Evolutionary conservation across 2,797 vertebrate genomes (phyloP).

Genomic region (Spinus olivaceus): DNA sequence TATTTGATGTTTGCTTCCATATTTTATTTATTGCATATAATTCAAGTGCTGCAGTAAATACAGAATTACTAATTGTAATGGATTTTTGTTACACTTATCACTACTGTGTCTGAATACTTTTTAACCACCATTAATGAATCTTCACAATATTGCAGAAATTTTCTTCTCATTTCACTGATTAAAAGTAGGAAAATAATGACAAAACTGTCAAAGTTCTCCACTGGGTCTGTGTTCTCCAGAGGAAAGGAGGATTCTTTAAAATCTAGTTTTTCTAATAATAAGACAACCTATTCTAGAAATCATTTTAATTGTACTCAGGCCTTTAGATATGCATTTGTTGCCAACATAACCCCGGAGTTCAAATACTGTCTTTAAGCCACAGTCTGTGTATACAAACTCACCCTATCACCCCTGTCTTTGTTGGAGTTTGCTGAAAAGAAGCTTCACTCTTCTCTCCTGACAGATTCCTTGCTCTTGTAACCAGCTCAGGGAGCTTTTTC

Average conservation of each 20-base stretch:
- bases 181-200: neutral
- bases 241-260: neutral
- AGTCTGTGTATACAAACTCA: neutral
- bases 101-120: neutral
- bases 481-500: neutral
- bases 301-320: neutral
- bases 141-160: neutral
- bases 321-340: neutral
- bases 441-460: neutral
- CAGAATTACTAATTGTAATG: slow-evolving; percentile 10
- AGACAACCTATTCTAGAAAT: neutral
- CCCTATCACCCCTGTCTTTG: neutral
- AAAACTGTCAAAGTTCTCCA: neutral
- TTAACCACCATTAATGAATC: neutral
- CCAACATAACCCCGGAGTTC: neutral
- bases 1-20: slow-evolving; percentile 37
- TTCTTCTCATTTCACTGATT: neutral
- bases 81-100: neutral
- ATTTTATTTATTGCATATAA: slow-evolving; percentile 35
- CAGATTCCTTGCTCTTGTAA: neutral
- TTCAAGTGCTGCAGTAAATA: slow-evolving; percentile 27
- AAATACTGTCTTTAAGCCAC: neutral
- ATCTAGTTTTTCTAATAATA: neutral
- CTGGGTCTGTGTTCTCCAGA: neutral
- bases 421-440: neutral